Evolutionary conservation across 2,888 invertebrate genomes (phyloP), one percentile per base, ranked within the genome.

Genomic region (Ophion obscuratus): DNA sequence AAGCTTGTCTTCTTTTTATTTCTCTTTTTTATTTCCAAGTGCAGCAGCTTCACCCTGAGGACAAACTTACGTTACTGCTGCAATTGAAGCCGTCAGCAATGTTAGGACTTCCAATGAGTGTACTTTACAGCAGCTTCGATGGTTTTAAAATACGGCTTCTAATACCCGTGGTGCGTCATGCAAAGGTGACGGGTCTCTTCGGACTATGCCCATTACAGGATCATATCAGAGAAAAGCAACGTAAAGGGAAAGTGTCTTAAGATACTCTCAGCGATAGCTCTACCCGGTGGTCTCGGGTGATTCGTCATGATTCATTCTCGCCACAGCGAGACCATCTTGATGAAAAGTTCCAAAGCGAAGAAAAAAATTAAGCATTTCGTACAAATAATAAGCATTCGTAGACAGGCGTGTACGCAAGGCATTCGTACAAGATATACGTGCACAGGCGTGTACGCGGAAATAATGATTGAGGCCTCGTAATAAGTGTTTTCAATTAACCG

Each of bases 401-500:
- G 24, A 53, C 17, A 27, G 11, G 61, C 61, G 3, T 24, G n/a
- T 40, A 40, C 40, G 40, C 40, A 40, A 44, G n/a, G n/a, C 44
- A 44, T 44, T 67, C 44, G 27, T 10, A 44, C 44, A 68, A n/a
- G 6, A 53, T 53, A 53, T 53, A 53, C 53, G 44, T 24, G 17
- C 70, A 59, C 59, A 36, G 59, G 57, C n/a, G 27, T 3, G 27
- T 44, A 57, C 24, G 40, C 14, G 5, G 9, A 75, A 74, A 75
- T 78, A 10, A 61, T n/a, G 44, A 59, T 75, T 36, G 44, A 20
- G 44, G 40, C 68, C 27, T 44, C 31, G 59, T 78, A 71, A 82
- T 82, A 66, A 75, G 47, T 9, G 79, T 79, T 79, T 85, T 82
- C 82, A 85, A 79, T 85, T 79, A 79, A 79, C 59, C 24, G 11